Base-by-base conservation (phyloP, 2,113 vertebrate species). In the Burhinus oedicnemus region DNA sequence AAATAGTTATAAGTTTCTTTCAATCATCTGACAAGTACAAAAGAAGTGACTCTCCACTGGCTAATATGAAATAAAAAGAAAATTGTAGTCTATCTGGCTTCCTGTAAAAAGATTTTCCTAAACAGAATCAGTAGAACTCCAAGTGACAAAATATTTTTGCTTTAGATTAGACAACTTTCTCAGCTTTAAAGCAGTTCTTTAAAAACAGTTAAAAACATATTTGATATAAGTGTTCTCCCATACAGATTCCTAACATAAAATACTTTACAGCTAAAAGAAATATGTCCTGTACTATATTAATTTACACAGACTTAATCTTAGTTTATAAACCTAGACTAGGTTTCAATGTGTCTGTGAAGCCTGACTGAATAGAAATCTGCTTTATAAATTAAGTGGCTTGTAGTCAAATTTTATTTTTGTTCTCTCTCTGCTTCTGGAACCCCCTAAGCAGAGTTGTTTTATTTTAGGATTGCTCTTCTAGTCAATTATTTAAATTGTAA, bases 401-500 rank as follows among this genome's bases (percentile, higher is more conserved):
- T 11, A 38, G 47, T 52, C 5, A 66, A 32, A 62, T 66, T 84
- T 71, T 52, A 54, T 71, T 44, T 17, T 65, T 62, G 45, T 82
- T 81, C 27, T 45, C 2, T 45, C 15, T 84, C 19, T 49, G 25
- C 36, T 79, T 87, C 47, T 66, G 34, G 34, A 84, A 71, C 52
- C 57, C 26, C 87, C 49, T 54, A 82, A 82, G 40, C 13, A 78
- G 89, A 40, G 11, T 57, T 68, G 17, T 36, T 87, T 92, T 91
- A 62, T 89, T 93, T 93, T 52, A 57, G 44, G 40, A 91, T 71
- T 40, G 19, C 12, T 75, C 49, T 61, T 91, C 87, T 65, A 84
- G 76, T 87, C 76, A 84, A 82, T 95, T 89, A 94, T 89, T 93
- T 83, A 87, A 96, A 93, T 76, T 82, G 36, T 32, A 76, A 89